A percentile compares a stretch with the other conserved stretches of the same genome.
Conservation (phyloP, 2,888 invertebrate genomes). For the Drosophila lacicola region DNA sequence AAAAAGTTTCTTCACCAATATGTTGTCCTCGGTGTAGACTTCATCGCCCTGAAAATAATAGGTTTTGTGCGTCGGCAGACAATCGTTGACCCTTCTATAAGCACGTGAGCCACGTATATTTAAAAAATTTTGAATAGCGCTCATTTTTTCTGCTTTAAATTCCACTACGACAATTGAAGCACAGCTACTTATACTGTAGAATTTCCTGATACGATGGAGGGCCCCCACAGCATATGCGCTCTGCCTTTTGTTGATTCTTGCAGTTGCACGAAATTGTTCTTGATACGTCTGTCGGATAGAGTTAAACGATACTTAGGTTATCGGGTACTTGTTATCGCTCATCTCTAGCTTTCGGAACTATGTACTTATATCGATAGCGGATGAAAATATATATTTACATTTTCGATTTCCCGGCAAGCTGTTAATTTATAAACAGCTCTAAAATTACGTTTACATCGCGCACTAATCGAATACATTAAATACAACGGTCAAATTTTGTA, state of each 20-base stretch:
- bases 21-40: slow-evolving; percentile 63
- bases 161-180: neutral
- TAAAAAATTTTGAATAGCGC: too few species aligned
- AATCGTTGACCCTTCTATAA: too few species aligned
- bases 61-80: neutral
- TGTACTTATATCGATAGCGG: neutral
- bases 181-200: neutral
- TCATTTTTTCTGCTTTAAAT: neutral
- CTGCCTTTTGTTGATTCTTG: neutral
- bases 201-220: neutral
- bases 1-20: slow-evolving; percentile 48
- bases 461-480: too few species aligned
- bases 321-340: slow-evolving; percentile 1
- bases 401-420: too few species aligned
- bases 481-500: too few species aligned
- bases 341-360: neutral
- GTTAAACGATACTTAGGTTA: neutral
- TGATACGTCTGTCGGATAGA: neutral
- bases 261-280: neutral
- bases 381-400: too few species aligned
- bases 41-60: slow-evolving; percentile 37
- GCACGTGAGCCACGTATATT: neutral
- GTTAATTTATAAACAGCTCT: too few species aligned
- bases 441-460: too few species aligned
- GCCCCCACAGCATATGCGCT: neutral